Evolutionary conservation across 2,113 vertebrate genomes (phyloP).

Genomic region (Dromas ardeola): DNA sequence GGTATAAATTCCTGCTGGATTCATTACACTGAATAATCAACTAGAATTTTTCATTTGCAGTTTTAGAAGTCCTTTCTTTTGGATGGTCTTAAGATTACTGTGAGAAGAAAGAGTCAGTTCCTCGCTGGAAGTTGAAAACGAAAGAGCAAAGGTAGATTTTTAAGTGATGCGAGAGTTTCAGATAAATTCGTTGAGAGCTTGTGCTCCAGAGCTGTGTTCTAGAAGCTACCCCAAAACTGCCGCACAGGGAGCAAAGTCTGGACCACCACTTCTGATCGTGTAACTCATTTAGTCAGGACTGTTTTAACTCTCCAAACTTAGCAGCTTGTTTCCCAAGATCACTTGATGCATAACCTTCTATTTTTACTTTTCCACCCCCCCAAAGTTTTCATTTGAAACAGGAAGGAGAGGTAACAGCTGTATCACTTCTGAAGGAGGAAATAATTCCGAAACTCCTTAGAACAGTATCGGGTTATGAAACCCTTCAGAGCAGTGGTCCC

Average conservation of each 20-base stretch:
- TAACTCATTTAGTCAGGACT: not conserved
- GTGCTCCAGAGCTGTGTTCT: not conserved
- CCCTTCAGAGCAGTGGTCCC: not conserved
- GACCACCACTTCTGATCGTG: not conserved
- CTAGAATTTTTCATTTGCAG: not conserved
- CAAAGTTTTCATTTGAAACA: not conserved
- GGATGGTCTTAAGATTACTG: not conserved
- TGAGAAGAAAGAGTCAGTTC: not conserved
- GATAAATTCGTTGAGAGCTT: not conserved
- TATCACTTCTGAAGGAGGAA: not conserved
- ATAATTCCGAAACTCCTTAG: accelerated
- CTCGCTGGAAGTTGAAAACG: not conserved
- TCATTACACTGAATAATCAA: not conserved
- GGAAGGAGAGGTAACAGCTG: not conserved
- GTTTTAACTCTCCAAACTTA: not conserved
- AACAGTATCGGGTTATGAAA: accelerated
- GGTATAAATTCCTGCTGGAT: not conserved
- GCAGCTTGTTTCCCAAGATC: not conserved
- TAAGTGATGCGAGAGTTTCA: not conserved
- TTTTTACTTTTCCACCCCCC: not conserved
- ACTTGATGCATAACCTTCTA: not conserved
- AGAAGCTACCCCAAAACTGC: not conserved
- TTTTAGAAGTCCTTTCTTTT: not conserved
- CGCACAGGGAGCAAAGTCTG: not conserved
- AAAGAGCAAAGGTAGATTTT: not conserved